Conservation (phyloP, 2,888 invertebrate genomes). For the Cyrtodaria siliqua region DNA sequence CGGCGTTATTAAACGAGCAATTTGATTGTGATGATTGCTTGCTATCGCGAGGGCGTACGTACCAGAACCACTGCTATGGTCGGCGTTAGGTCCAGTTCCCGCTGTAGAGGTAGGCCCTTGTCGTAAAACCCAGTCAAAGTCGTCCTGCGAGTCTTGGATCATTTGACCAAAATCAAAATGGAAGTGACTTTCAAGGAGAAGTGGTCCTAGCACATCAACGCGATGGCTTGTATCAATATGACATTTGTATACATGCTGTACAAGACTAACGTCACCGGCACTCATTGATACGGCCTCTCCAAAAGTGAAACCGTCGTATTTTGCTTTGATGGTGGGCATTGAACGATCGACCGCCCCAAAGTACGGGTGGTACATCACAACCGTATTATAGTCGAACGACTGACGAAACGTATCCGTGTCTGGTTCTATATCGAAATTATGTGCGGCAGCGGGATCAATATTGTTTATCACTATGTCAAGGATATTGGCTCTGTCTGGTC, state of each 20-base stretch:
- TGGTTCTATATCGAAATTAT: slow-evolving; percentile 18
- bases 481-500: slow-evolving; percentile 59
- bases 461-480: slow-evolving; percentile 50
- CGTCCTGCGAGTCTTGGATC: slow-evolving; percentile 50
- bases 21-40: slow-evolving; percentile 48
- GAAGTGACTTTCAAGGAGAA: slow-evolving; percentile 53
- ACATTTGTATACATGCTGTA: slow-evolving; percentile 63
- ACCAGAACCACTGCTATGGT: slow-evolving; percentile 62
- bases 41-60: slow-evolving; percentile 56
- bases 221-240: slow-evolving; percentile 47
- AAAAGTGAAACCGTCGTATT: slow-evolving; percentile 54
- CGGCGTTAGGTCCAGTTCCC: slow-evolving; percentile 59
- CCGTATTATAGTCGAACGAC: slow-evolving; percentile 62
- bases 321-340: slow-evolving; percentile 57
- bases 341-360: slow-evolving; percentile 57
- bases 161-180: slow-evolving; percentile 59
- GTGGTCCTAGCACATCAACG: slow-evolving; percentile 27
- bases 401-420: slow-evolving; percentile 43
- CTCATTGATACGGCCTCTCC: slow-evolving; percentile 62
- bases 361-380: slow-evolving; percentile 63
- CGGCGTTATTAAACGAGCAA: slow-evolving; percentile 53
- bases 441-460: slow-evolving; percentile 26
- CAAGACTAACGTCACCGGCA: slow-evolving; percentile 52
- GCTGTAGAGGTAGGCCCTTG: slow-evolving; percentile 38
- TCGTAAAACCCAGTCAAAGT: slow-evolving; percentile 58